Conservation (phyloP, 2,797 vertebrate species). For the Esox masquinongy region DNA sequence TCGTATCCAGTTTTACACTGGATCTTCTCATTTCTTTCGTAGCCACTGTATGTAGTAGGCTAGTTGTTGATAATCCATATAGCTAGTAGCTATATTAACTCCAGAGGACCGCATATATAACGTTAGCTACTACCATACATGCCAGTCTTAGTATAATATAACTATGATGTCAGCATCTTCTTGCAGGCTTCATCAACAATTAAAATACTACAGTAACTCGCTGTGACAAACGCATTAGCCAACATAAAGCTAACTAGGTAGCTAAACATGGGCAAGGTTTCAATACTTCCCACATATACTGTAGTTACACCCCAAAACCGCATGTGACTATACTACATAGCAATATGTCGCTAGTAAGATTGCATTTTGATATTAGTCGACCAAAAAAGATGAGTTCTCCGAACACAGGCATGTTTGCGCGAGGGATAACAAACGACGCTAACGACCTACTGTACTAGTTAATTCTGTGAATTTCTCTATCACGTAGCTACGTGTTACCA, state of each 20-base stretch:
- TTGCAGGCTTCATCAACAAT: no score
- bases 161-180: no score
- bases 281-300: not conserved
- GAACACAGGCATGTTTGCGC: no score
- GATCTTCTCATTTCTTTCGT: not conserved
- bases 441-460: not conserved
- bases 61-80: not conserved
- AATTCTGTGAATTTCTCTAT: not conserved
- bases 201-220: no score
- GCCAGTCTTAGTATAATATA: no score
- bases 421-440: not conserved
- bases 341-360: not conserved
- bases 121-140: no score
- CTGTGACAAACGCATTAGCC: no score
- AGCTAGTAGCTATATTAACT: no score
- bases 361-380: no score
- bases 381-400: no score
- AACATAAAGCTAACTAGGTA: not conserved
- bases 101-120: no score
- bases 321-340: not conserved
- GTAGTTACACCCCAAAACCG: not conserved
- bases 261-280: not conserved
- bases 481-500: not conserved
- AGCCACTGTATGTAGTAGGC: not conserved
- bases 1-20: no score